phyloP scores from a whole-genome alignment of 2,797 vertebrate species.

The Margarornis squamiger region DNA sequence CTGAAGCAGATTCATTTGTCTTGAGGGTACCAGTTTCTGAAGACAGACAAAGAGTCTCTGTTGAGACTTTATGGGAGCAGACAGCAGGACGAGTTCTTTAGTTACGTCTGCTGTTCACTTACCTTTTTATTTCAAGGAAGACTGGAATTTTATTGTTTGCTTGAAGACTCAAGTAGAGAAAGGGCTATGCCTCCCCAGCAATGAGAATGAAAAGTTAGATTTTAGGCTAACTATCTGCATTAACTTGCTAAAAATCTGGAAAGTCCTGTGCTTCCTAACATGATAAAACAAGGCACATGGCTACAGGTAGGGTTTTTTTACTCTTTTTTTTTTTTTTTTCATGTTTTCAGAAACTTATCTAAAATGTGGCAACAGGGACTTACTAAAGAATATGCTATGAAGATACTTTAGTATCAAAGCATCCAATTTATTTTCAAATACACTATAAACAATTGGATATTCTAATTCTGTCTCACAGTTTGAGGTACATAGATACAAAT shows the following conservation, averaged over 20 bases:
- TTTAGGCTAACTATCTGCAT: background rate
- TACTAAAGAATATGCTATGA: background rate
- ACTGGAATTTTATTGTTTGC: background rate
- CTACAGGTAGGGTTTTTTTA: background rate
- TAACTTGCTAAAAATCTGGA: background rate
- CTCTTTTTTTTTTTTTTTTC: background rate
- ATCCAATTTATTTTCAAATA: background rate
- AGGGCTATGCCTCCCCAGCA: background rate
- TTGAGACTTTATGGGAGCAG: background rate
- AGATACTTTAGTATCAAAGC: background rate
- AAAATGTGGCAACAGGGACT: background rate
- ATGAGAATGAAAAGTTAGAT: background rate
- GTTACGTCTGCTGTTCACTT: background rate
- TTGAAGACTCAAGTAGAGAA: background rate
- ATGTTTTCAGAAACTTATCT: background rate
- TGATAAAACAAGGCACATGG: background rate
- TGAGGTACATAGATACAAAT: background rate
- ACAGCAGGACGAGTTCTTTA: background rate
- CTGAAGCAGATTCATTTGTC: background rate
- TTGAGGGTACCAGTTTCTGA: background rate
- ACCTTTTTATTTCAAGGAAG: background rate
- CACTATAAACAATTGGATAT: background rate
- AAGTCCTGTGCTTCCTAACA: background rate
- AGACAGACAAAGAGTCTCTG: background rate
- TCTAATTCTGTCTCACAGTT: background rate